These are phyloP conservation scores for Lagothrix lagotricha DNA, from an alignment of 2,797 vertebrate genomes.

Conservation along the genomic window DNA sequence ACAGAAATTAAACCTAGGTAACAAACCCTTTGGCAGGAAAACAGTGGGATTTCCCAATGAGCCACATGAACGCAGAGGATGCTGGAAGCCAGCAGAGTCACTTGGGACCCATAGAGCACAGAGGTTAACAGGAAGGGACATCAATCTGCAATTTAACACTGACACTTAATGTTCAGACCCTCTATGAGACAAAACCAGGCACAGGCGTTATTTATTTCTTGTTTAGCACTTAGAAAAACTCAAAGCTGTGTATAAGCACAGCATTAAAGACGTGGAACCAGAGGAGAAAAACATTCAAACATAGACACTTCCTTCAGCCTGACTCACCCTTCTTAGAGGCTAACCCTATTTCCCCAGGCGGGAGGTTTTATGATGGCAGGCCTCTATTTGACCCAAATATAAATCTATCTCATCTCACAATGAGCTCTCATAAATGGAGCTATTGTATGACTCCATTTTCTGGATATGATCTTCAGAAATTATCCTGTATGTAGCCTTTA, in stretches of 20 bases:
- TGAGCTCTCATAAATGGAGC: not conserved
- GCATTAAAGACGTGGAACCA: not conserved
- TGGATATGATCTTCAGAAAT: not conserved
- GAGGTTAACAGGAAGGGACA: constrained; percentile 17
- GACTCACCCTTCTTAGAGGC: not conserved
- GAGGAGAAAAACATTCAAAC: not conserved
- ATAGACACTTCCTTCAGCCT: not conserved
- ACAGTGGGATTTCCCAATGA: constrained; percentile 70
- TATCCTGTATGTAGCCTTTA: not conserved
- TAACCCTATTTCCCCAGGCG: not conserved
- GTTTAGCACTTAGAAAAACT: not conserved
- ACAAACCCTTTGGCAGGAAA: constrained; percentile 70
- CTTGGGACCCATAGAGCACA: not conserved
- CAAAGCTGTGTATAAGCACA: not conserved
- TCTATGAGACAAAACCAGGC: not conserved
- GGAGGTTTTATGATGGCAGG: not conserved
- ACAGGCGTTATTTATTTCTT: not conserved
- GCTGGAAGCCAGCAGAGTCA: constrained; percentile 46
- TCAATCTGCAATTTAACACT: not conserved
- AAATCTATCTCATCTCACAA: not conserved
- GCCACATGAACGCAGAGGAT: constrained; percentile 62
- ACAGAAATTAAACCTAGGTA: constrained; percentile 77
- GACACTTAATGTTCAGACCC: not conserved
- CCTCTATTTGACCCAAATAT: not conserved
- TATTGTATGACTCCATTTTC: not conserved